Evolutionary conservation across 2,797 vertebrate species (phyloP).

Genomic region (Takifugu ocellatus): DNA sequence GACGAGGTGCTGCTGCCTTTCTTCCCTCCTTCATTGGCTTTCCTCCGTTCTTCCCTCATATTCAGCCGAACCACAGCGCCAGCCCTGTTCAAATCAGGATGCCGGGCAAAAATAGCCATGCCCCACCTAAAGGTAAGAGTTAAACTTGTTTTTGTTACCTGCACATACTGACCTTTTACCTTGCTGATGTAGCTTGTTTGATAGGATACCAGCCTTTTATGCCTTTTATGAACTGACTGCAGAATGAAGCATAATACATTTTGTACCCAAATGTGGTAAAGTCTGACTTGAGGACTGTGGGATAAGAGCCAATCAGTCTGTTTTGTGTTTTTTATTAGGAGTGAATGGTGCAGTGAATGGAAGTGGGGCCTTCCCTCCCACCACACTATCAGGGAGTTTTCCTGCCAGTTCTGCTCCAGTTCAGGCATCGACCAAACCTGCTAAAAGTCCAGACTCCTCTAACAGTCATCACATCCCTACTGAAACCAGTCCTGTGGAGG

Average conservation of each 20-base stretch:
- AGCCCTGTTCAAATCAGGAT: slow-evolving; percentile 85
- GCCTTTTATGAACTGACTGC: slow-evolving; percentile 22
- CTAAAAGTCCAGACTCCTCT: slow-evolving; percentile 75
- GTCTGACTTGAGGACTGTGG: slow-evolving; percentile 32
- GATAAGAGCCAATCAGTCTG: slow-evolving; percentile 31
- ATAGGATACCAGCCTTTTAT: slow-evolving; percentile 51
- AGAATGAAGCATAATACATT: slow-evolving; percentile 2
- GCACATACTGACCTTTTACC: slow-evolving; percentile 56
- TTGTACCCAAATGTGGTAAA: slow-evolving; percentile 11
- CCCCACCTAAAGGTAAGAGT: slow-evolving; percentile 87
- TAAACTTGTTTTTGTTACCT: slow-evolving; percentile 73
- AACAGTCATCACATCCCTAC: slow-evolving; percentile 81
- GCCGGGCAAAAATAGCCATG: slow-evolving; percentile 83
- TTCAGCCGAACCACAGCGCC: slow-evolving; percentile 87
- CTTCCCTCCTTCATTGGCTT: slow-evolving; percentile 91
- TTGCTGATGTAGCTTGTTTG: slow-evolving; percentile 50
- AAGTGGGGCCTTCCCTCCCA: slow-evolving; percentile 77
- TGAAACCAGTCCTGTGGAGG: slow-evolving; percentile 73
- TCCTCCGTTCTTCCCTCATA: slow-evolving; percentile 87
- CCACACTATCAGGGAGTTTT: slow-evolving; percentile 77
- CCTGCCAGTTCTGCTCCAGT: slow-evolving; percentile 75
- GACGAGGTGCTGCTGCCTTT: slow-evolving; percentile 85
- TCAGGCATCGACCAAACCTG: slow-evolving; percentile 74
- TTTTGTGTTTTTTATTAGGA: slow-evolving; percentile 71
- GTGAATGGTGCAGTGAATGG: slow-evolving; percentile 93